Base-by-base conservation (phyloP, 2,888 invertebrate species). In the Acanthosoma haemorrhoidale region DNA sequence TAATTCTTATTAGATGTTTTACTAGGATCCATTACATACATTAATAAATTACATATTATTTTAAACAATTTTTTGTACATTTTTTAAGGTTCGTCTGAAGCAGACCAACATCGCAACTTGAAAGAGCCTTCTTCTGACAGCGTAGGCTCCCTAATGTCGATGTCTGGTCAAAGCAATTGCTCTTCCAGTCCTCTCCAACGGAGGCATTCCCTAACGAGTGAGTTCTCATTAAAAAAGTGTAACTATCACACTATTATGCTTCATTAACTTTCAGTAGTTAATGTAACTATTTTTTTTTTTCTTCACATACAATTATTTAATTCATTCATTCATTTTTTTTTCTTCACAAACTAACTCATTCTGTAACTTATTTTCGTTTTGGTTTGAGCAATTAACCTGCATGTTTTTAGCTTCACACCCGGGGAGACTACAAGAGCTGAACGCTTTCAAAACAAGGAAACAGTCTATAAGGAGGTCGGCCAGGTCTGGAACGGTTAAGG, bases 201-300 rank as follows among this genome's bases (percentile, higher is more conserved):
- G 77, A 84, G 92, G 76, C 91, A 92, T 82, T 91, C 90, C 71
- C 88, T 90, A 39, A 90, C 89, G 75, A 87, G 90, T 90, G 81
- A 84, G 84, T n/a, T n/a, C n/a, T n/a, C 15, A 41, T 34, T 59
- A 32, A 41, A 11, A 16, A 11, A 1, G 5, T 18, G 4, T 39
- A 25, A 64, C 41, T n/a, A n/a, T n/a, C 34, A 18, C 25, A 18
- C 18, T 59, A 31, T 32, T 32, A 29, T 31, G 61, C 61, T 61
- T 61, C 61, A 36, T 38, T 61, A 61, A 61, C 61, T 41, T 41
- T 64, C 43, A 43, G 41, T 64, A 39, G 64, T 64, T 41, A 41
- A 64, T 41, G 29, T 64, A 43, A 39, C 64, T 64, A 13, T 64
- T 63, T 16, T 32, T 16, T 13, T 57, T 38, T 41, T 29, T 4